Base-by-base conservation (phyloP, 2,888 invertebrate species). In the Protonemura montana region DNA sequence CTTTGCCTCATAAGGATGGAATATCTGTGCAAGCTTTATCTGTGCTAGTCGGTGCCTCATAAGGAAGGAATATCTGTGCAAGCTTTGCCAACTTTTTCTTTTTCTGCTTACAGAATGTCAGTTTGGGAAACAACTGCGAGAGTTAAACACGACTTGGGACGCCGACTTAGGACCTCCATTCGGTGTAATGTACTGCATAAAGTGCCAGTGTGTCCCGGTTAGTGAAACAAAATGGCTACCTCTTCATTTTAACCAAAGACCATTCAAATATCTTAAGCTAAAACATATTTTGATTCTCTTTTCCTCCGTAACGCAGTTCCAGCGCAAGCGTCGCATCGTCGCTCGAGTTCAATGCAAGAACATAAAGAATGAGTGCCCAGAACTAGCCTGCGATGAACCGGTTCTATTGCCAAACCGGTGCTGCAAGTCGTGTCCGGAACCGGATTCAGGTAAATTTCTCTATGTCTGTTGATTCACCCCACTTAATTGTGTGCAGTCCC, bases 121-220 rank as follows among this genome's bases (percentile, higher is more conserved):
- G 89, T 97, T 98, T 91, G 98, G 98, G 87, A 97, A 97, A 91
- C 95, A 96, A 91, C 94, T 96, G 85, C 95, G 96, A 89, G 97
- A 98, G 92, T 93, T 98, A 89, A 97, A 97, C 86, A 96, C 97
- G 85, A 95, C 95, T 89, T 98, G 98, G 98, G 97, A 95, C 90
- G 98, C 98, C 85, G 97, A 97, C 91, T 93, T 98, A 89, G 98
- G 98, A 86, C 96, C 97, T 86, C 98, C 98, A 26, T 97, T 98
- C 91, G 98, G 98, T 88, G 95, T 97, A 88, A 96, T 98, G 95
- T 96, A 97, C 92, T 98, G 98, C 94, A 97, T 98, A 93, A 96
- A 95, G 93, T 98, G 98, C 93, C 96, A 97, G 93, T 98, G 98
- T 93, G 94, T 97, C 90, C 95, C 96, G 94, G 98, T 98, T 94